Evolutionary conservation across 2,888 invertebrate genomes (phyloP), one percentile per base, ranked within the genome.

Genomic region (Trissoscelio sp.): DNA sequence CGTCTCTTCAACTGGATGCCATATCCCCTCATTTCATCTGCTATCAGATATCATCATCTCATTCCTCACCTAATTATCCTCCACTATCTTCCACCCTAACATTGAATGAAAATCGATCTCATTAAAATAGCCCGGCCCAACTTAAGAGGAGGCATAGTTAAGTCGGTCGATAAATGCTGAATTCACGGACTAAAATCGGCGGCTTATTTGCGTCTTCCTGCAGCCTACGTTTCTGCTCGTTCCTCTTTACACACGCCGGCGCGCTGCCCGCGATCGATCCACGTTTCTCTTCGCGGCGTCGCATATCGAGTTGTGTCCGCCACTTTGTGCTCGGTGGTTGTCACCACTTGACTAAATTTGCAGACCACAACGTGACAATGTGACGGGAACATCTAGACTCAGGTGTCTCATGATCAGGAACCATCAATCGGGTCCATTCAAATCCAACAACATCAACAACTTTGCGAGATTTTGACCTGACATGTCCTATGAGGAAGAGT

Each of bases 241-340:
- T 69, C 69, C 34, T 73, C 48, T 72, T 67, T 75, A 18, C 72
- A 31, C 42, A 66, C 91, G 91, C 89, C 91, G 90, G 91, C 91
- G 91, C 91, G 88, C 77, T 87, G 55, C 16, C 55, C 75, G 81
- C 88, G 88, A 91, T 91, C 91, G 88, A 91, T 91, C 86, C 85
- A 78, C 84, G 81, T 51, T 69, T 28, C 62, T 72, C 75, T 82
- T 69, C 62, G 80, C 84, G 82, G 81, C 75, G 79, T 64, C 78
- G 81, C 82, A 77, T 48, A 78, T 58, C 79, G 74, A 64, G 42
- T 74, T 51, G 7, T 18, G 66, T 58, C 82, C 74, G 77, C 79
- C 82, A 82, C 84, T 82, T 73, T 69, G 75, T 60, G 51, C 85
- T 77, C 79, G 82, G 37, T 66, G 67, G 39, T 62, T 55, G 60